A percentile compares a stretch with the other conserved stretches of the same genome.
phyloP scores from a whole-genome alignment of 1,140 invertebrate genomes.

The Arctopsyche grandis region DNA sequence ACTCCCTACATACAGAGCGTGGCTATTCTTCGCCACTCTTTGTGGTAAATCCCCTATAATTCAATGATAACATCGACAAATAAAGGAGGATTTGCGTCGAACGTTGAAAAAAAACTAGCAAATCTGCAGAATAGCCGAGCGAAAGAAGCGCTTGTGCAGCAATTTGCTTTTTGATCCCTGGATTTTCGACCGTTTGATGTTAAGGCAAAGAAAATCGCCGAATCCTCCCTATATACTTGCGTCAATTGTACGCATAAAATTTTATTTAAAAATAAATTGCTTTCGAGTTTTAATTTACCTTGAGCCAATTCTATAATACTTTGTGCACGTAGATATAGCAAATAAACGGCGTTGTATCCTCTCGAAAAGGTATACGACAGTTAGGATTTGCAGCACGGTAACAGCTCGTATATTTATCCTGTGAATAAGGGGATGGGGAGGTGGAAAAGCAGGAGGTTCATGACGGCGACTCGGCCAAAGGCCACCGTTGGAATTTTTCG shows the following conservation, averaged over 20 bases:
- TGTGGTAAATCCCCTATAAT: slow-evolving; percentile 47
- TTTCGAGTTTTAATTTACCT: too few species aligned
- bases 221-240: not conserved
- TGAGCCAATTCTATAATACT: too few species aligned
- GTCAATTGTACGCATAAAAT: too few species aligned
- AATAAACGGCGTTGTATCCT: too few species aligned
- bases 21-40: not conserved
- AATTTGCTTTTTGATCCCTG: slow-evolving; percentile 45
- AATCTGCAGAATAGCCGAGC: slow-evolving; percentile 1
- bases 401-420: not conserved
- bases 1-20: too few species aligned
- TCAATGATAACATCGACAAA: slow-evolving; percentile 54
- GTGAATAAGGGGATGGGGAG: not conserved
- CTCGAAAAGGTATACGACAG: not conserved
- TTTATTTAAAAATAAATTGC: too few species aligned
- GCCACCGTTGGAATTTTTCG: slow-evolving; percentile 30
- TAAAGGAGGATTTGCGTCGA: slow-evolving; percentile 51
- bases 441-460: too few species aligned
- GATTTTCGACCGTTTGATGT: slow-evolving; percentile 41
- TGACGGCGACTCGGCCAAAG: not conserved
- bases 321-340: too few species aligned
- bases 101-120: slow-evolving; percentile 34
- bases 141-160: slow-evolving; percentile 41
- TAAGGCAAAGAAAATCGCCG: slow-evolving; percentile 21
- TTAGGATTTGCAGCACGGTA: not conserved